Conservation (phyloP, 2,888 invertebrate species). For the Lampropteryx suffumata region DNA sequence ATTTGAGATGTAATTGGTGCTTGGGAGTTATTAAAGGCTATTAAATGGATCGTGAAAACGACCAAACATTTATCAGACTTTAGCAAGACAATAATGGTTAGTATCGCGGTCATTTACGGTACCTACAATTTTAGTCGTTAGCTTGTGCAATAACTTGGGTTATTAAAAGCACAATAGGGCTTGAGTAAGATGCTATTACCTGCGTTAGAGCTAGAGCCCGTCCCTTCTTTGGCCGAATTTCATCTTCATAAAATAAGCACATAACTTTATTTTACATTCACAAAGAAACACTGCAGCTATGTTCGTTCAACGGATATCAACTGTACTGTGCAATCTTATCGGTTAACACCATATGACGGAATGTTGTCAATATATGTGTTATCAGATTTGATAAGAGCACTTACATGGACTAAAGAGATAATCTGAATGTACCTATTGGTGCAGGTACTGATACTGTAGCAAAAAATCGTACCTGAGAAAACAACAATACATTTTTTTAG, state of each 20-base stretch:
- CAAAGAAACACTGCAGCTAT: conserved; percentile 8
- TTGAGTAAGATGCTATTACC: conserved; percentile 2
- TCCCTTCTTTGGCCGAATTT: conserved; percentile 17
- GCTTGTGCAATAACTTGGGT: too few species aligned
- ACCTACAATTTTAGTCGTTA: background rate
- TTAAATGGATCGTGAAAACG: conserved; percentile 10
- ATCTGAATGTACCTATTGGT: conserved; percentile 24
- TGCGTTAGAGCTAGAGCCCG: conserved; percentile 1
- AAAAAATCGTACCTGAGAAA: too few species aligned
- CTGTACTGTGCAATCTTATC: conserved; percentile 20
- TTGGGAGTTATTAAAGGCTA: background rate
- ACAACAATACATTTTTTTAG: too few species aligned
- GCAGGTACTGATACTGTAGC: background rate
- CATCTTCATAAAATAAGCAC: conserved; percentile 26
- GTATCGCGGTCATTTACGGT: conserved; percentile 1
- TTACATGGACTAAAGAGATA: conserved; percentile 23
- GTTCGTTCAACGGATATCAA: conserved; percentile 14
- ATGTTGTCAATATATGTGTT: conserved; percentile 32
- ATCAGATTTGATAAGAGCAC: conserved; percentile 32
- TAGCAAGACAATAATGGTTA: conserved; percentile 4
- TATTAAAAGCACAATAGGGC: background rate
- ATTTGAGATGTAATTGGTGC: conserved; percentile 11
- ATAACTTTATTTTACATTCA: conserved; percentile 1
- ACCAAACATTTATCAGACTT: conserved; percentile 6
- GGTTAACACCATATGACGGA: conserved; percentile 11